Base-by-base conservation (phyloP, 2,113 vertebrate genomes). In the Apteryx owenii region DNA sequence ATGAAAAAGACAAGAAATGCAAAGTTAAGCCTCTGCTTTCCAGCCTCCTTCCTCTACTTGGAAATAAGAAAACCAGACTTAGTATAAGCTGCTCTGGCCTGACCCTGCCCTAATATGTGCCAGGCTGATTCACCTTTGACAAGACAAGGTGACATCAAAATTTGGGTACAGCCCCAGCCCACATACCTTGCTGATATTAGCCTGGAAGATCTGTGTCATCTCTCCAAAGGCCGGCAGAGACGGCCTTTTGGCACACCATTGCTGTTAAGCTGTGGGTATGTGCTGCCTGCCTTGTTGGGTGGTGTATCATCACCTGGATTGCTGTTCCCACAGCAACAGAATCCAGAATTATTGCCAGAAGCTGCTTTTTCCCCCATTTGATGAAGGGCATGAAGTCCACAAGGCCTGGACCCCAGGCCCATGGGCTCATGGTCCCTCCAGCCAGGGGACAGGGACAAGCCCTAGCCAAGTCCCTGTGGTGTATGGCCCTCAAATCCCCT, bases 211-310 rank as follows among this genome's bases (percentile, higher is more conserved):
- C 36, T 42, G 58, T 31, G 44, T 22, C 56, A n/a, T 23, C 40
- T 28, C 21, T 75, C 29, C 46, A 28, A 76, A 36, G 31, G 36
- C 61, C 66, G 61, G 23, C 44, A 31, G 75, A 69, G 60, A 70
- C 9, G 15, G 15, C n/a, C 38, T 28, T 14, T n/a, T 12, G 46
- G 3, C 40, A 3, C 56, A 48, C 2, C 10, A 9, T 2, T 29
- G 58, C 28, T 26, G 10, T 10, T 6, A 44, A 7, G 12, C n/a
- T 6, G 31, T 10, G 18, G 17, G 7, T 4, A 16, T 1, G 1
- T n/a, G 7, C 29, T 60, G 64, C 86, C 51, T 26, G n/a, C 44
- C 54, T 50, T 5, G 0, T 6, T 7, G 2, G 0, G 0, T 17
- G 48, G 20, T 1, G 2, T 5, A 18, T 36, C 58, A 18, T 36